Percentiles rank a stretch among this genome's conserved stretches.
Evolutionary conservation across 2,888 invertebrate species (phyloP).

Genomic region (Brenthis ino): DNA sequence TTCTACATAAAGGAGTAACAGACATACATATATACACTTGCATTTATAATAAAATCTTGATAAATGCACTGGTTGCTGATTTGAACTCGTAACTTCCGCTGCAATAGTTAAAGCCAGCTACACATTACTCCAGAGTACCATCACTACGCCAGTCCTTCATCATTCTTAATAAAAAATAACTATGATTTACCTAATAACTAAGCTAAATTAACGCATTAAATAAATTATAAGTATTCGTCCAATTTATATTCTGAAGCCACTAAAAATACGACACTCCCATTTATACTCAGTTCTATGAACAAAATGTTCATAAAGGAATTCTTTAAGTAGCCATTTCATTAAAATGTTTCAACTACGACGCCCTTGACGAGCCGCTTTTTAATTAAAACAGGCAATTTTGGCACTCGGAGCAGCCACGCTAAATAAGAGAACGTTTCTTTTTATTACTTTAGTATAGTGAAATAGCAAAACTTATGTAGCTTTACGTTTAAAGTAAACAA

Average conservation of each 20-base stretch:
- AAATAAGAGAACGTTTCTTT: conserved; percentile 24
- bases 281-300: conserved; percentile 52
- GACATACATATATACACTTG: too few species aligned
- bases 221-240: not conserved
- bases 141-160: too few species aligned
- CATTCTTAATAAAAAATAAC: too few species aligned
- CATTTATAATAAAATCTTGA: too few species aligned
- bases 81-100: too few species aligned
- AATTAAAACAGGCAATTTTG: conserved; percentile 73
- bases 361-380: conserved; percentile 68
- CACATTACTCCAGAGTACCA: too few species aligned
- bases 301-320: conserved; percentile 67
- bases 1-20: too few species aligned
- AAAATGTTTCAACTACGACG: conserved; percentile 69
- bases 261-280: conserved; percentile 11
- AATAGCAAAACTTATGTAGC: conserved; percentile 14
- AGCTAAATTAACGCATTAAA: too few species aligned
- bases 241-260: conserved; percentile 4
- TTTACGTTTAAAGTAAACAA: not conserved
- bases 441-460: conserved; percentile 21
- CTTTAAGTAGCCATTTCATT: conserved; percentile 69
- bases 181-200: too few species aligned
- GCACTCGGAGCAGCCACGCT: conserved; percentile 47
- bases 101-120: too few species aligned
- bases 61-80: too few species aligned